phyloP scores from a whole-genome alignment of 2,113 vertebrate genomes.

The Sorex araneus region DNA sequence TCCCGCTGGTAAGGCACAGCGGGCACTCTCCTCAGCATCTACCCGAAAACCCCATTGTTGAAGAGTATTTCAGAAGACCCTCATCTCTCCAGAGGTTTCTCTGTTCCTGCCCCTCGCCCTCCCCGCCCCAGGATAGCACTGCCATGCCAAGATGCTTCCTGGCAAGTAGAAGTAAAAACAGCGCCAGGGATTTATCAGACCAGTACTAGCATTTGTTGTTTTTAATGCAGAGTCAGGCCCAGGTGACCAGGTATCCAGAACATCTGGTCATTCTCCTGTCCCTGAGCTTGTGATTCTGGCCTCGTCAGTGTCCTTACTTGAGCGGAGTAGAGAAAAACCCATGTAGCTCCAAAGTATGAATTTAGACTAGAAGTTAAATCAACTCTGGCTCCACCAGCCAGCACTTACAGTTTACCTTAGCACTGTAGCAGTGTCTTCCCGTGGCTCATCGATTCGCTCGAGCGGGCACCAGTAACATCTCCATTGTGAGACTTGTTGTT shows the following conservation, averaged over 20 bases:
- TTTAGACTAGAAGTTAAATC: constrained; percentile 14
- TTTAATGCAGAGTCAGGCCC: constrained; percentile 70
- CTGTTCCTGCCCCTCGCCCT: constrained; percentile 22
- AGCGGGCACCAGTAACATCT: too few species aligned
- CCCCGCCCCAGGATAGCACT: constrained; percentile 57
- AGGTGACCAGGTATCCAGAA: background rate
- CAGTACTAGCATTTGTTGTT: constrained; percentile 67
- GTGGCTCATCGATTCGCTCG: too few species aligned
- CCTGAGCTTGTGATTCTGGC: background rate
- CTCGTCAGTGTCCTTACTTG: background rate
- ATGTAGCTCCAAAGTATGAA: constrained; percentile 8
- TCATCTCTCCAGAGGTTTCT: constrained; percentile 75
- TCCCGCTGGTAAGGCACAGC: constrained; percentile 26
- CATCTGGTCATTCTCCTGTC: background rate
- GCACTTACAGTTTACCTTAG: background rate
- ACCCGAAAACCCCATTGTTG: constrained; percentile 51
- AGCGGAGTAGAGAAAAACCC: background rate
- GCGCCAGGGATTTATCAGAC: constrained; percentile 13
- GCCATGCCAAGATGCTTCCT: constrained; percentile 69
- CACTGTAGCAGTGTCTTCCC: too few species aligned
- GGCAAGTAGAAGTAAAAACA: constrained; percentile 67
- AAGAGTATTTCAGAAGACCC: constrained; percentile 58
- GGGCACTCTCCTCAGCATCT: constrained; percentile 21
- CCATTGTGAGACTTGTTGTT: too few species aligned
- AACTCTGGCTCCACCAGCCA: background rate